Evolutionary conservation across 1,140 invertebrate species (phyloP).

Genomic region (Euschistus heros): DNA sequence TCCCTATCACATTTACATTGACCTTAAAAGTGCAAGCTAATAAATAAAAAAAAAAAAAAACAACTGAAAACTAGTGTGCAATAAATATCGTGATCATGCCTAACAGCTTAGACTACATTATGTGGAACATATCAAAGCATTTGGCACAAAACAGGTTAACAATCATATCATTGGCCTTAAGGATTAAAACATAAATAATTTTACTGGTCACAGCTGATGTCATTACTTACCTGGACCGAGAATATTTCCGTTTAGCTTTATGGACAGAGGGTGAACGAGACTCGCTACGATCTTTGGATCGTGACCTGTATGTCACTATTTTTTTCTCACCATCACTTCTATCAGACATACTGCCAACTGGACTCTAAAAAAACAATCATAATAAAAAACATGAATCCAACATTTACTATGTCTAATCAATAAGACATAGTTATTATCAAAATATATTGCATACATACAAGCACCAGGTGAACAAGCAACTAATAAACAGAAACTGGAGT

Average conservation of each 20-base stretch:
- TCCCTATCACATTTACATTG: too few relatives aligned
- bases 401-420: too few relatives aligned
- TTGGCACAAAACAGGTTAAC: too few relatives aligned
- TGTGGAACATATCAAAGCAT: too few relatives aligned
- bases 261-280: constrained; percentile 19
- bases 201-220: too few relatives aligned
- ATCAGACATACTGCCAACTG: constrained; percentile 14
- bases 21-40: too few relatives aligned
- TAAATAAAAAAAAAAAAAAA: too few relatives aligned
- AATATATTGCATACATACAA: neutral
- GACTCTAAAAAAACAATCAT: neutral
- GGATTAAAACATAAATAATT: too few relatives aligned
- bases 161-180: too few relatives aligned
- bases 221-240: constrained; percentile 17
- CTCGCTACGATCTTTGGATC: constrained; percentile 22
- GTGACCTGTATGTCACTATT: constrained; percentile 20
- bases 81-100: too few relatives aligned
- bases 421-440: neutral
- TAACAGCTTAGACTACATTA: too few relatives aligned
- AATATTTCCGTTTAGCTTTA: constrained; percentile 24
- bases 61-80: too few relatives aligned
- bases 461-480: neutral
- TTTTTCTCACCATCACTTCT: constrained; percentile 19
- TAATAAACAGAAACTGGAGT: neutral
- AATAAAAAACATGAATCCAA: neutral